Evolutionary conservation across 1,140 invertebrate genomes (phyloP), one percentile per base, ranked within the genome.

Genomic region (Formica selysi): DNA sequence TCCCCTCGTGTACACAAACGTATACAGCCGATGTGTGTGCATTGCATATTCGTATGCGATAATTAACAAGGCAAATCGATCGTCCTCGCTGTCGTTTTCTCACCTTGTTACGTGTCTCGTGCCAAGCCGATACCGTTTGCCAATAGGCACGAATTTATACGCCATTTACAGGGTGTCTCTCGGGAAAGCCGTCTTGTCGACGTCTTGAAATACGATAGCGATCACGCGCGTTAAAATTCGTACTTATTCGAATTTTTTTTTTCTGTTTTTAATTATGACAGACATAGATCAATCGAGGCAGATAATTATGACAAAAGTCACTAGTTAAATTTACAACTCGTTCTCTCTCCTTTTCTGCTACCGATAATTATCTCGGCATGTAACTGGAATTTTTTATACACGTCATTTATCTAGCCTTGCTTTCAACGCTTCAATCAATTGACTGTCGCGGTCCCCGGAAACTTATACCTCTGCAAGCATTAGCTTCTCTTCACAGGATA

Each of bases 21-120:
- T 36, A 29, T 29, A 51, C 16, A 51, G 32, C 54, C 67, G 26
- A 73, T 83, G 22, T 64, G 22, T 48, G 67, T 32, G 26, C 36
- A 73, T 32, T 22, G 29, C 51, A 19, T 57, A 48, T 68, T 48
- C 19, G 19, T 67, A 68, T 54, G 32, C 41, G 79, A 62, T 83
- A 83, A 83, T 83, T 83, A 83, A 61, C 54, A 74, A 61, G 54
- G 79, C 68, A 73, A 83, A 83, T 73, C 79, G 78, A 80, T 73
- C 54, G 68, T 61, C 48, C 65, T 61, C 68, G 32, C 64, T 26
- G 44, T 70, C 76, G n/a, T 80, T 70, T 80, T 80, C 76, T 80
- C 64, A 80, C 32, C 76, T 70, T 70, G 62, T 68, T 51, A 68
- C 41, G 38, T 19, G 59, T 32, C 41, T 26, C 59, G 26, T 26